phyloP scores from a whole-genome alignment of 2,797 vertebrate species.

The Notolabrus celidotus region DNA sequence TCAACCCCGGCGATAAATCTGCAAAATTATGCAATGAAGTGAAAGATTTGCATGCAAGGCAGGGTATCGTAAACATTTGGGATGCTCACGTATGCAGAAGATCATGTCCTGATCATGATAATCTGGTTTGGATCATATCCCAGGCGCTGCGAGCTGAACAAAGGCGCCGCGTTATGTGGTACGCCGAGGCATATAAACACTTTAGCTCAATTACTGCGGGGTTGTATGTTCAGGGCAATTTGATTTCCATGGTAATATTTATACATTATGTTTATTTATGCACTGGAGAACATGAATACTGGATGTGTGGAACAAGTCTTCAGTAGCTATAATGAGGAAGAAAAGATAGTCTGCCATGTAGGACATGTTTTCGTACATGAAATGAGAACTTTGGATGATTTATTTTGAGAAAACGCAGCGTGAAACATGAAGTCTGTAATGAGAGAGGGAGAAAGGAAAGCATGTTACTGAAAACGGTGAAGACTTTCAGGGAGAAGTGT shows the following conservation, averaged over 20 bases:
- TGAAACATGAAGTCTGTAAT: conserved; percentile 24
- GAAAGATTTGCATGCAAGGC: conserved; percentile 49
- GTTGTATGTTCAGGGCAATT: conserved; percentile 38
- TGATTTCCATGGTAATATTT: conserved; percentile 32
- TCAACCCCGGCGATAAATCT: conserved; percentile 13
- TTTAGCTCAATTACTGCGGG: conserved; percentile 52
- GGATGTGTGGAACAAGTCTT: background rate
- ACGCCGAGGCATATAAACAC: conserved; percentile 51
- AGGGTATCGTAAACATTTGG: conserved; percentile 40
- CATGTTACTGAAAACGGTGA: conserved; percentile 44
- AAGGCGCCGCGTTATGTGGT: conserved; percentile 35
- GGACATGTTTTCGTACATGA: no score
- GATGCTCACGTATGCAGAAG: conserved; percentile 44
- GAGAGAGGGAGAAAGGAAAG: conserved; percentile 4
- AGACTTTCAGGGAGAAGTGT: conserved; percentile 52
- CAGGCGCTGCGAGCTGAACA: conserved; percentile 36
- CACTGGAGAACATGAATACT: background rate
- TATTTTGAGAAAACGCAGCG: conserved; percentile 14
- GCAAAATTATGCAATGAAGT: conserved; percentile 48
- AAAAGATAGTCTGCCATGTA: no score
- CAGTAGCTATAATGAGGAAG: background rate
- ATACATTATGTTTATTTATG: no score
- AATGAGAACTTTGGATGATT: background rate
- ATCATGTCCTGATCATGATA: conserved; percentile 52
- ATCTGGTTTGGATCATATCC: conserved; percentile 41